Conservation (phyloP, 2,888 invertebrate species). For the Dromius quadrimaculatus region DNA sequence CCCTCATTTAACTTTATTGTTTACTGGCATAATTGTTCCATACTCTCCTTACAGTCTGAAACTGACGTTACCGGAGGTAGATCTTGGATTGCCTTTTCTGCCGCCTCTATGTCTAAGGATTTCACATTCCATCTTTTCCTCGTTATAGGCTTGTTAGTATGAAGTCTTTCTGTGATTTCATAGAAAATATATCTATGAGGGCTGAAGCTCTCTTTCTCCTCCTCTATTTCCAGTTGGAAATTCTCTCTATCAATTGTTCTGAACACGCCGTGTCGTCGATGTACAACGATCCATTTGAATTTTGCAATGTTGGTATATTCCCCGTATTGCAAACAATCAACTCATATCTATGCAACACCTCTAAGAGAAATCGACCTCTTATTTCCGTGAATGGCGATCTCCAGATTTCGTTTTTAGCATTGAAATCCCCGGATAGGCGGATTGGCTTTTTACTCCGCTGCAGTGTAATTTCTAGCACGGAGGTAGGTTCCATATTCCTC, state of each 20-base stretch:
- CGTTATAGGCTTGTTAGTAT: neutral
- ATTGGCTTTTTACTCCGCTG: neutral
- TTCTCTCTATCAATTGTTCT: neutral
- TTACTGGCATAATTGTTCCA: neutral
- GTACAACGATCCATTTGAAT: neutral
- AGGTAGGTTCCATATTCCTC: neutral
- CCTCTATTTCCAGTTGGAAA: slow-evolving; percentile 4
- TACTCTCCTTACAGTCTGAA: neutral
- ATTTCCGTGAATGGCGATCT: slow-evolving; percentile 1
- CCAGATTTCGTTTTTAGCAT: slow-evolving; percentile 41
- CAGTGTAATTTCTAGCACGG: neutral
- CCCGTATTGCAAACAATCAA: neutral
- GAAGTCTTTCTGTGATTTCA: neutral
- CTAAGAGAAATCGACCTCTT: slow-evolving; percentile 31
- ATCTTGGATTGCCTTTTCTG: neutral
- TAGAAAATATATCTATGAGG: neutral
- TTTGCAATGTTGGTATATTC: neutral
- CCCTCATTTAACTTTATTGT: neutral
- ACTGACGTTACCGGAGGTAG: neutral
- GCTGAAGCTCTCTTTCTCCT: neutral
- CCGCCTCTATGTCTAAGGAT: neutral
- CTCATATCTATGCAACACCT: neutral
- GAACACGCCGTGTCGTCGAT: slow-evolving; percentile 29
- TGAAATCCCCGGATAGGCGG: slow-evolving; percentile 37
- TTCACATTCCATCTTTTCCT: neutral